Base-by-base conservation (phyloP, 2,113 vertebrate species). In the Campylomormyrus numenius region DNA sequence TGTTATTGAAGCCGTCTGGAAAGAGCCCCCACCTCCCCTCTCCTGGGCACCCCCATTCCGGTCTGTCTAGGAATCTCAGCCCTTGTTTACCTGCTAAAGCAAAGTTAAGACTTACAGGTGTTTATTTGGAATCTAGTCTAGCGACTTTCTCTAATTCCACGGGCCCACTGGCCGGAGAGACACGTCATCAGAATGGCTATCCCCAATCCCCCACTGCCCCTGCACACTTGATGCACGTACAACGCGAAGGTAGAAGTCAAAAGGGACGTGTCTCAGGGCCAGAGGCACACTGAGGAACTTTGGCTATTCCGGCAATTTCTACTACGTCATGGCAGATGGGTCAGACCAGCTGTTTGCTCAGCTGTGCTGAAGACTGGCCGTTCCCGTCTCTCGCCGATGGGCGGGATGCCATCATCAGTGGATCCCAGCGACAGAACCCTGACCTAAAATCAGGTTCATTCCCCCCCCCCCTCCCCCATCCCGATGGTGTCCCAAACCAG, bases 1-100 rank as follows among this genome's bases (percentile, higher is more conserved):
- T 95, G 95, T 95, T 95, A 91, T 94, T 94, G 88, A 94, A 94
- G 90, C 88, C 92, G 94, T 96, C 95, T 96, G 95, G 94, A 95
- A 95, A 95, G 92, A 92, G 58, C 90, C 92, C 90, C 49, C 92
- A 50, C 21, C 87, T 90, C 91, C 87, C 27, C 6, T 45, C 24
- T 77, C 92, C 89, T 42, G 87, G 90, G 91, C 70, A 11, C 88
- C 90, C 91, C 84, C 89, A 89, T 92, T 91, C 91, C 90, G 87
- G 87, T 91, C 90, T 88, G 93, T 94, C 93, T 93, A 70, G 92
- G 93, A 94, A 93, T 93, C 93, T 92, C 83, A 88, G 90, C 85
- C 91, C 93, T 93, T 94, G 92, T 94, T 94, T 93, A 90, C 92
- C 92, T 91, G 92, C 90, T 89, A 39, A 90, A 90, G 85, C 48